Evolutionary conservation across 2,113 vertebrate genomes (phyloP).

Genomic region (Ahaetulla prasina): DNA sequence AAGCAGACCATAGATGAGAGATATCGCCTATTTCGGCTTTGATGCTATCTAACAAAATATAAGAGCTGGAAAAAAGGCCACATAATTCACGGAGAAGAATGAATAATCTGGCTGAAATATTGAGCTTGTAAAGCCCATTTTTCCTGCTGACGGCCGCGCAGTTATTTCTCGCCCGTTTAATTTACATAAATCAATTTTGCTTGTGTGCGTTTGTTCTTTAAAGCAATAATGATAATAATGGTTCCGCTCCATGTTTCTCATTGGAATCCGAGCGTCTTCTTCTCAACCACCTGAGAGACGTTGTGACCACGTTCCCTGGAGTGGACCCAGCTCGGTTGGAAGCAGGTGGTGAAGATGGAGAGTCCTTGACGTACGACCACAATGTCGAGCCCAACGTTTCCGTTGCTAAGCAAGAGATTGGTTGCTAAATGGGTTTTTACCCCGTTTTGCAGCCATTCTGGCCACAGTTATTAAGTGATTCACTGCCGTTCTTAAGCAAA

Average conservation of each 20-base stretch:
- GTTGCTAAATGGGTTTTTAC: background rate
- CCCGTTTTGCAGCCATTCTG: background rate
- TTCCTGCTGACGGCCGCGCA: slow-evolving; percentile 49
- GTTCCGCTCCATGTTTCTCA: background rate
- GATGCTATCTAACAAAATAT: slow-evolving; percentile 58
- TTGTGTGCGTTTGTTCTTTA: background rate
- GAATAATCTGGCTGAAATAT: slow-evolving; percentile 64
- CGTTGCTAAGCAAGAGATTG: background rate
- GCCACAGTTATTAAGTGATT: background rate
- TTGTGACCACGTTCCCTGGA: too few species aligned
- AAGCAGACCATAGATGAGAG: slow-evolving; percentile 58
- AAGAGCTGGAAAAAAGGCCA: slow-evolving; percentile 43
- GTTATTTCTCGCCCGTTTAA: slow-evolving; percentile 59
- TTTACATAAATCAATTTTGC: slow-evolving; percentile 61
- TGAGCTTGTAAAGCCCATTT: slow-evolving; percentile 54
- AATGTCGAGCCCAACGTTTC: background rate
- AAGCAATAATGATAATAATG: slow-evolving; percentile 35
- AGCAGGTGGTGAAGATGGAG: too few species aligned
- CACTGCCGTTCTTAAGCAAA: too few species aligned
- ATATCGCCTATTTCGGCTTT: slow-evolving; percentile 56
- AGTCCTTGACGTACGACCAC: background rate
- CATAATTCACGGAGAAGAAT: slow-evolving; percentile 57
- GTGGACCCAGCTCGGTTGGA: background rate
- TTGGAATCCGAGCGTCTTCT: slow-evolving; percentile 23
- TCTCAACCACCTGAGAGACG: background rate